Percentiles rank a stretch among this genome's conserved stretches.
These are phyloP conservation scores for Hippopotamyrus pictus DNA, from an alignment of 2,797 vertebrate species.

Conservation along the genomic window DNA sequence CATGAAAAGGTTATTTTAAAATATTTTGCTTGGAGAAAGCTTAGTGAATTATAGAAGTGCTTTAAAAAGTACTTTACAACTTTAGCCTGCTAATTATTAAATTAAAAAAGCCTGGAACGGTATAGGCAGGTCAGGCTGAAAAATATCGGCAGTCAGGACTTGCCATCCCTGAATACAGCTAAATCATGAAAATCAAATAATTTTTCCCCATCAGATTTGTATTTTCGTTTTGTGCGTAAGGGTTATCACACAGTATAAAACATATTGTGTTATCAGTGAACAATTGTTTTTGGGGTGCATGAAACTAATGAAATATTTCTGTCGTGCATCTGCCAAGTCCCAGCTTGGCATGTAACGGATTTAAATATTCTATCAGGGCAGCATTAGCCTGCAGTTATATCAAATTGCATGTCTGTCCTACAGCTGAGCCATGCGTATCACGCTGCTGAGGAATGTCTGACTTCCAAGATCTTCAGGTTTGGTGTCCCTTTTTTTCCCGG, in stretches of 20 bases:
- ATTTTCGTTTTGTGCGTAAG: neutral
- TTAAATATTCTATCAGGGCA: constrained; percentile 46
- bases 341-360: constrained; percentile 31
- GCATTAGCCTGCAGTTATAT: constrained; percentile 29
- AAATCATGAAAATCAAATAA: neutral
- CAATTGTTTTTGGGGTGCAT: neutral
- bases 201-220: neutral
- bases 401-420: constrained; percentile 11
- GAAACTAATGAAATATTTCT: constrained; percentile 39
- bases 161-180: neutral
- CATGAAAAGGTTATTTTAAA: neutral
- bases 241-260: neutral
- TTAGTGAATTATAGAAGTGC: neutral
- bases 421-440: constrained; percentile 4
- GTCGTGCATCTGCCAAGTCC: constrained; percentile 32
- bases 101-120: neutral
- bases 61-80: neutral
- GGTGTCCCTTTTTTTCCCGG: neutral
- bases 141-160: neutral
- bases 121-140: neutral
- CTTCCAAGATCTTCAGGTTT: neutral
- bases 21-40: neutral
- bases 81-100: neutral
- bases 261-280: neutral
- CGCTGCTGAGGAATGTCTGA: neutral